Conservation (phyloP, 2,113 vertebrate species). For the Clarias gariepinus region DNA sequence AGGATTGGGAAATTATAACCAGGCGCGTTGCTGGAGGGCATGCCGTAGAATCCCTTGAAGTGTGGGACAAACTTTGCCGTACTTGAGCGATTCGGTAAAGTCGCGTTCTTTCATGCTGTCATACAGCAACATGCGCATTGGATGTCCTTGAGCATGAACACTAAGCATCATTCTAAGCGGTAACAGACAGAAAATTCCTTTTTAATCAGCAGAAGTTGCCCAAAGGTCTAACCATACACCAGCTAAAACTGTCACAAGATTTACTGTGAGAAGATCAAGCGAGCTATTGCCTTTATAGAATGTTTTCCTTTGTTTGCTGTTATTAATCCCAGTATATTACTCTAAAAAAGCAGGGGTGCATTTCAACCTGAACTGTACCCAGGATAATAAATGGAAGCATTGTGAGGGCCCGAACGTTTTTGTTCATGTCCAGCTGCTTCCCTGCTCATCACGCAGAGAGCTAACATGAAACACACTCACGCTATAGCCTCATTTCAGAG, state of each 20-base stretch:
- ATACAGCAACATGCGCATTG: conserved; percentile 59
- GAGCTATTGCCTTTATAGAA: conserved; percentile 65
- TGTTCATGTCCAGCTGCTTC: conserved; percentile 77
- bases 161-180: conserved; percentile 54
- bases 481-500: conserved; percentile 69
- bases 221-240: conserved; percentile 56
- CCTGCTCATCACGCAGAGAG: conserved; percentile 75
- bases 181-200: conserved; percentile 63
- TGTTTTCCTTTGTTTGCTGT: conserved; percentile 72
- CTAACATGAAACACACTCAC: conserved; percentile 79
- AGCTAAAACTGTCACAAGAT: conserved; percentile 65
- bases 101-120: conserved; percentile 26
- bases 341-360: conserved; percentile 49
- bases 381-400: conserved; percentile 68
- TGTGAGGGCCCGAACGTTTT: conserved; percentile 64
- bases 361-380: conserved; percentile 59
- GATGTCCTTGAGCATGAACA: conserved; percentile 55
- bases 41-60: conserved; percentile 24
- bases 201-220: conserved; percentile 67
- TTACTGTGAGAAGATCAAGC: conserved; percentile 68
- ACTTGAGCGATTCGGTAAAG: conserved; percentile 27
- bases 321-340: conserved; percentile 78
- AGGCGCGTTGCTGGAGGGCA: conserved; percentile 14
- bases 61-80: conserved; percentile 2
- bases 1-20: conserved; percentile 40